phyloP scores from a whole-genome alignment of 2,888 invertebrate species.

The Phortica magna region DNA sequence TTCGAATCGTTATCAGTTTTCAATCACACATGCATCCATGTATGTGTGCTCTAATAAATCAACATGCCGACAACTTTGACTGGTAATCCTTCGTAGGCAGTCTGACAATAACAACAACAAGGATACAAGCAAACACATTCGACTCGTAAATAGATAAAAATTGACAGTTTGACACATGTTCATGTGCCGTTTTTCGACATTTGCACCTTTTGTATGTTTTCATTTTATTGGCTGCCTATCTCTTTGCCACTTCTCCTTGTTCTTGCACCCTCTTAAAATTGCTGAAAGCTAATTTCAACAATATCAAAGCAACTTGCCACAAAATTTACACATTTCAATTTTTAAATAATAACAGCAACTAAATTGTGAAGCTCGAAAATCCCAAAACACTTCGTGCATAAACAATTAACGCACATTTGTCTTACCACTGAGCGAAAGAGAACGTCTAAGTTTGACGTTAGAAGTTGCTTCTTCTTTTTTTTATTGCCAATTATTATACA shows the following conservation, averaged over 20 bases:
- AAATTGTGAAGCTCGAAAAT: background rate
- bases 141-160: conserved; percentile 64
- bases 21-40: conserved; percentile 69
- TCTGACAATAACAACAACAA: conserved; percentile 34
- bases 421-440: background rate
- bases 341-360: background rate
- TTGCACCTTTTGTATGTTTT: conserved; percentile 43
- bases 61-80: conserved; percentile 49
- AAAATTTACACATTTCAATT: background rate
- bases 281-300: no score
- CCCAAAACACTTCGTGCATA: conserved; percentile 29
- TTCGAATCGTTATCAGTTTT: conserved; percentile 63
- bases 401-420: conserved; percentile 39
- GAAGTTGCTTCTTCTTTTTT: conserved; percentile 5
- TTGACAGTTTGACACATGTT: conserved; percentile 71
- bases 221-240: background rate
- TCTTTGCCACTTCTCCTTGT: background rate
- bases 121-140: conserved; percentile 45
- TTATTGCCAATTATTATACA: background rate
- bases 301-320: background rate
- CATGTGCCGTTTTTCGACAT: conserved; percentile 36
- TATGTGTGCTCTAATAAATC: conserved; percentile 66
- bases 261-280: no score
- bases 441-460: no score
- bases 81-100: conserved; percentile 57